A percentile compares a stretch with the other conserved stretches of the same genome.
These are phyloP conservation scores for Peromyscus polionotus DNA, from an alignment of 2,113 vertebrate species.

Conservation along the genomic window DNA sequence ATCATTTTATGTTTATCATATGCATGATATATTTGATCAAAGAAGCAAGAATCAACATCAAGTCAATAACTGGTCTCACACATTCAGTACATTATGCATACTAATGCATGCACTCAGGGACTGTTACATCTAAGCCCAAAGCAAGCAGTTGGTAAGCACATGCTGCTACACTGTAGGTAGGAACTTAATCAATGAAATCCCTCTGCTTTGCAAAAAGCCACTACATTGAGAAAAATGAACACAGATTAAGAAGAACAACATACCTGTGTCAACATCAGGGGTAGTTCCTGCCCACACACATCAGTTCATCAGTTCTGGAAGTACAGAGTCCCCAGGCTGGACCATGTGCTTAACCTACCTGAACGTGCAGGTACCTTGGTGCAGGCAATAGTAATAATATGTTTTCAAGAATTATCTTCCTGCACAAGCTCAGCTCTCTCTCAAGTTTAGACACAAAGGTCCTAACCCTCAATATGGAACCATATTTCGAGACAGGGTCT, in stretches of 20 bases:
- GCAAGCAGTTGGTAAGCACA: neutral
- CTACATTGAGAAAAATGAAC: neutral
- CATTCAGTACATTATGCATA: neutral
- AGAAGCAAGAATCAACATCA: neutral
- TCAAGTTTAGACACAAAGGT: neutral
- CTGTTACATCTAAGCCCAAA: neutral
- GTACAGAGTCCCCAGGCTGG: neutral
- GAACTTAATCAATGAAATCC: neutral
- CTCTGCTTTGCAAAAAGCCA: neutral
- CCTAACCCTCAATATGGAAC: neutral
- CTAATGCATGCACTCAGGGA: neutral
- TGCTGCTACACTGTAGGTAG: neutral
- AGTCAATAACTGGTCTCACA: neutral
- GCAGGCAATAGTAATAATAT: neutral
- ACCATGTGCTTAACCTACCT: neutral
- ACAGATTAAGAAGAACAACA: neutral
- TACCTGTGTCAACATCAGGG: neutral
- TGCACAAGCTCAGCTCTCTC: too few relatives aligned
- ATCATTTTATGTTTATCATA: neutral
- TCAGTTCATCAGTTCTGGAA: neutral
- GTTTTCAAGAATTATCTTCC: neutral
- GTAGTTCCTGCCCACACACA: neutral
- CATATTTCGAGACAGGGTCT: neutral
- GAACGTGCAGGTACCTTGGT: neutral
- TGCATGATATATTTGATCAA: neutral